A percentile compares a stretch with the other conserved stretches of the same genome.
These are phyloP conservation scores for Drosophila hamatofila DNA, from an alignment of 2,888 invertebrate species.

Conservation along the genomic window DNA sequence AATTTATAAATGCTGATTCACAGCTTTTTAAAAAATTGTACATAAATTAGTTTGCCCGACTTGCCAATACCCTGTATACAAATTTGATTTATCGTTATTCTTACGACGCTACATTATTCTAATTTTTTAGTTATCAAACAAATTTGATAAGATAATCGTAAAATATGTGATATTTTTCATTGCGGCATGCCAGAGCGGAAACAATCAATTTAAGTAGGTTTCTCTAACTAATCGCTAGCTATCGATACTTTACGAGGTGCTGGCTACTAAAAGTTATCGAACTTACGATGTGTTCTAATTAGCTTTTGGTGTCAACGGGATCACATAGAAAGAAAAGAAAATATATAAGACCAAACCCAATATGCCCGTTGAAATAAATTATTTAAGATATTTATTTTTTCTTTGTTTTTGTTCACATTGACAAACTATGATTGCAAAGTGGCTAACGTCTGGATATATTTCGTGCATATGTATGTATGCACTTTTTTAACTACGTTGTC, in stretches of 20 bases:
- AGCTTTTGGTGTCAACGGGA: neutral
- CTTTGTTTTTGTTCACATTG: slow-evolving; percentile 1
- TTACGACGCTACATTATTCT: neutral
- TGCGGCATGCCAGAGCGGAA: neutral
- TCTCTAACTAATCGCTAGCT: neutral
- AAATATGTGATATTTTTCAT: neutral
- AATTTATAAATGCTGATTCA: slow-evolving; percentile 14
- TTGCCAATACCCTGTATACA: neutral
- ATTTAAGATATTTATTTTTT: slow-evolving; percentile 1
- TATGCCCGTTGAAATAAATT: no score
- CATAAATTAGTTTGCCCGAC: neutral
- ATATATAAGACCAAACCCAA: no score
- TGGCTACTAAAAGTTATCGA: neutral
- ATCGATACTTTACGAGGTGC: neutral
- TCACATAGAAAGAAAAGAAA: neutral
- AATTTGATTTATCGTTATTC: neutral
- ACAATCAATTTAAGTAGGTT: neutral
- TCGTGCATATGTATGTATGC: neutral
- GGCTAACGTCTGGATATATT: neutral
- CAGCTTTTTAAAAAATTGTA: neutral
- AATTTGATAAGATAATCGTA: neutral
- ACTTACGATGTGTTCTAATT: neutral
- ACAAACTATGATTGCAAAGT: neutral
- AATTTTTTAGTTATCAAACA: neutral
- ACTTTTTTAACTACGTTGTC: slow-evolving; percentile 1